Evolutionary conservation across 1,140 invertebrate species (phyloP), one percentile per base, ranked within the genome.

Genomic region (Antheraea pernyi): DNA sequence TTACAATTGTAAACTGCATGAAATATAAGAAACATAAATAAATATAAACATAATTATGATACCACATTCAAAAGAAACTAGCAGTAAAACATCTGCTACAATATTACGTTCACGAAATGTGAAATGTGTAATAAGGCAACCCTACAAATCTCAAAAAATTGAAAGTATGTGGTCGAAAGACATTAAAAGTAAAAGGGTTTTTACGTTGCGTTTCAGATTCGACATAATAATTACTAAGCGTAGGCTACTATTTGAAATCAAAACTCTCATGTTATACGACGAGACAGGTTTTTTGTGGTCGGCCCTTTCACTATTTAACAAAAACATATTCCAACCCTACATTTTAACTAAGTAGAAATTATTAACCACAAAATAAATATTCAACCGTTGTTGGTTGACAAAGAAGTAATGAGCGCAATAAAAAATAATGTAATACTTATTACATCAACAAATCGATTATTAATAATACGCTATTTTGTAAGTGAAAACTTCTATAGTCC

Each of bases 261-360:
- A 77, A 84, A 69, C 79, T 80, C 87, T 89, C 88, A 88, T 91
- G 89, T 89, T 90, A 78, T 77, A 82, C 78, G 75, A 78, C 79
- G 81, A 82, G 75, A 73, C 84, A 80, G 81, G 77, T 84, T 89
- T 91, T 91, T 90, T 88, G 84, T 84, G 74, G 73, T 73, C 74
- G 72, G 75, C 71, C 86, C 85, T 89, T 89, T 88, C 84, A 80
- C 82, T 73, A 85, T 90, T 91, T 91, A 89, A 91, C 89, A 91
- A 53, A 53, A 53, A 13, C 91, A 91, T 82, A 76, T 84, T 80
- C 82, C 81, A 84, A 75, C 73, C 88, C 88, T 85, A 87, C 86
- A 81, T 86, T 81, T 70, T 81, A 82, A 72, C 77, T 89, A 91
- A 90, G 84, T 80, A 85, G 84, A 90, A 89, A 88, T 89, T 90